Percentiles rank a stretch among this genome's conserved stretches.
phyloP scores from a whole-genome alignment of 2,113 vertebrate species.

The Platichthys stellatus region DNA sequence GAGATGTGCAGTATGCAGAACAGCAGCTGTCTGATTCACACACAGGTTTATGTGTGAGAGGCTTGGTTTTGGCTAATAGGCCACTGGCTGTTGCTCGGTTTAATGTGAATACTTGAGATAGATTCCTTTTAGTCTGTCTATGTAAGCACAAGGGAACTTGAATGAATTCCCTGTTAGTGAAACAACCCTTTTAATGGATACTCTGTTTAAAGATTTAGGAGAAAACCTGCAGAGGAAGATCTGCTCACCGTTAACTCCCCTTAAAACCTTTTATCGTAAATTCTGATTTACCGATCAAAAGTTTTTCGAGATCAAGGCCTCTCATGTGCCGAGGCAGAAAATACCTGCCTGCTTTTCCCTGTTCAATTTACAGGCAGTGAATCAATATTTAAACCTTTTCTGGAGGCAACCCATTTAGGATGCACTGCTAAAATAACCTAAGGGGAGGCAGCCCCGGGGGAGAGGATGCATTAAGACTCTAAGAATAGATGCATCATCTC shows the following conservation, averaged over 20 bases:
- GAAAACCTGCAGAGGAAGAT: constrained; percentile 6
- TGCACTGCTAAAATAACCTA: constrained; percentile 56
- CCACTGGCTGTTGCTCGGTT: not conserved
- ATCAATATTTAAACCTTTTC: constrained; percentile 62
- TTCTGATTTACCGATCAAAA: constrained; percentile 21
- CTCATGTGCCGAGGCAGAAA: constrained; percentile 18
- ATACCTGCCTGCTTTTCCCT: not conserved
- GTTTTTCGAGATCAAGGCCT: constrained; percentile 9
- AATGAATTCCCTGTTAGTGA: not conserved
- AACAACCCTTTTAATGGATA: not conserved
- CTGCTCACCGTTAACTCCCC: not conserved
- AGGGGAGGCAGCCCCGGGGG: constrained; percentile 31
- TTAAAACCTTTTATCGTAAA: constrained; percentile 9
- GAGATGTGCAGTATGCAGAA: not conserved
- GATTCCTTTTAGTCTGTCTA: not conserved
- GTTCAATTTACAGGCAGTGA: not conserved
- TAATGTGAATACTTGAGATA: not conserved
- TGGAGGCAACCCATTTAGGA: constrained; percentile 47
- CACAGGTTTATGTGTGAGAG: not conserved
- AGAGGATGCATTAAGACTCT: constrained; percentile 55
- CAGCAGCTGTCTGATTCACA: not conserved
- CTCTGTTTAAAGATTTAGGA: constrained; percentile 9
- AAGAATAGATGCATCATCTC: constrained; percentile 60
- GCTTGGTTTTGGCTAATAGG: not conserved
- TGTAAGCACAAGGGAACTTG: not conserved